Evolutionary conservation across 2,888 invertebrate species (phyloP), one percentile per base, ranked within the genome.

Genomic region (Himalopsyche japonica): DNA sequence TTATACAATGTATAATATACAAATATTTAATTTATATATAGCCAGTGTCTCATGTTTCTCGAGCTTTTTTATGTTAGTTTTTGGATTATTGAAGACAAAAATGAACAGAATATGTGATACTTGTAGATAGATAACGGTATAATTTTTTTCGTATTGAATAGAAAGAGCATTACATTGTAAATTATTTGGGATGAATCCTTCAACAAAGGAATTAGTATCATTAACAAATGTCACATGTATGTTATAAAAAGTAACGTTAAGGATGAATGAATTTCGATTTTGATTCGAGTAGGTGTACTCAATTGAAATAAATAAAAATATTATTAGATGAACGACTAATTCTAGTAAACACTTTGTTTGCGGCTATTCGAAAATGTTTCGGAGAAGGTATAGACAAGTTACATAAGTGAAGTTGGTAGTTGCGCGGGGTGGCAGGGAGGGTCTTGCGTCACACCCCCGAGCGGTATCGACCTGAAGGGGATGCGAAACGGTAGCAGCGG

Each of bases 381-480:
- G 12, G n/a, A 47, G 10, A 30, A 27, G 37, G 34, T 8, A 37
- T 37, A 30, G 30, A 24, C 81, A 70, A 37, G 57, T 81, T 37
- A 49, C 47, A 76, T 82, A 76, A 76, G 82, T 82, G 48, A 47
- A 47, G 82, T 70, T 6, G 76, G 37, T 43, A 47, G 82, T 43
- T 43, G 43, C 4, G 77, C 27, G 18, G 37, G 76, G 27, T 20
- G 30, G 47, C 18, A 15, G 49, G 49, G 80, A 32, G 80, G 49
- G 49, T 80, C 24, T 82, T 82, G 82, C 82, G 82, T 82, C 82
- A 82, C 82, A 80, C 37, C 82, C 77, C 77, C 77, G 8, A 43
- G 77, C 77, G 70, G 24, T 77, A 77, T 77, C 78, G 79, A 78
- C 57, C 78, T 48, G 49, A 32, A 30, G 70, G 70, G 70, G 70